A percentile compares a stretch with the other conserved stretches of the same genome.
phyloP scores from a whole-genome alignment of 1,140 invertebrate species.

The Trichomalopsis sarcophagae region DNA sequence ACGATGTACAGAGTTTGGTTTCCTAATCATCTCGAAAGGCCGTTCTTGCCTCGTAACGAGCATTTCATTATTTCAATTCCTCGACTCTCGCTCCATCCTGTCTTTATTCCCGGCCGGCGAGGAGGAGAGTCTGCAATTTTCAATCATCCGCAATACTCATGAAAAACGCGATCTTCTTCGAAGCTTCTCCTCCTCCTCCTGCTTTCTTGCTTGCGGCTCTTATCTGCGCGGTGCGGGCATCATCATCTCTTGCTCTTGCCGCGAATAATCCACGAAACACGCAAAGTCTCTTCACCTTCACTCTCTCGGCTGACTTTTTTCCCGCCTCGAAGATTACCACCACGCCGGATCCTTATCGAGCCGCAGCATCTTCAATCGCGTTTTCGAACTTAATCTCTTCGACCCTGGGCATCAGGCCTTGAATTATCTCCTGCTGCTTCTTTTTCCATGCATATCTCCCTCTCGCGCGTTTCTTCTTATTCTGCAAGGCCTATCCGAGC shows the following conservation, averaged over 20 bases:
- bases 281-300: constrained; percentile 3
- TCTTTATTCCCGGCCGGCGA: background rate
- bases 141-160: background rate
- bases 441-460: background rate
- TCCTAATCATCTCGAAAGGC: constrained; percentile 21
- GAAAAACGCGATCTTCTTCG: constrained; percentile 5
- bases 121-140: background rate
- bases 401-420: constrained; percentile 43
- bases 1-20: constrained; percentile 2
- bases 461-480: background rate
- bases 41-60: constrained; percentile 11
- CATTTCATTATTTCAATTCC: constrained; percentile 36
- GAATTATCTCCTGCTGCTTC: constrained; percentile 47
- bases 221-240: background rate
- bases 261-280: constrained; percentile 21
- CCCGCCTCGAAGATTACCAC: background rate
- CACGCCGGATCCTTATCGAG: constrained; percentile 14
- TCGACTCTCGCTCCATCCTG: background rate
- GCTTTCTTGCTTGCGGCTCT: background rate
- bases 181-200: constrained; percentile 1
- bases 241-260: background rate
- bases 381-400: constrained; percentile 44
- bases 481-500: background rate
- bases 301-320: background rate
- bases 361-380: constrained; percentile 15